Evolutionary conservation across 2,888 invertebrate species (phyloP).

Genomic region (Criorhina ranunculi): DNA sequence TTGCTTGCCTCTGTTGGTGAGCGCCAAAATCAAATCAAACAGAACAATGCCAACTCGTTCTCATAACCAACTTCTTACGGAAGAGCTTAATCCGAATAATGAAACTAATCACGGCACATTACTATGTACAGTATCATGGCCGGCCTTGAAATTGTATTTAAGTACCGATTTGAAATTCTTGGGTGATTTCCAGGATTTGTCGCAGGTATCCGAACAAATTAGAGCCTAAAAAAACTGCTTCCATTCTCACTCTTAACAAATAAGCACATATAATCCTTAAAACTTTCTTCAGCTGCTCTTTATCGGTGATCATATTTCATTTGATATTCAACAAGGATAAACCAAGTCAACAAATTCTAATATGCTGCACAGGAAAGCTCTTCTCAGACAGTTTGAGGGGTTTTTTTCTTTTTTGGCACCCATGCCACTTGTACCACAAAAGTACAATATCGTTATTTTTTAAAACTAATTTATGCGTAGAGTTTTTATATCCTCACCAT

Average conservation of each 20-base stretch:
- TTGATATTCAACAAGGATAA: slow-evolving; percentile 56
- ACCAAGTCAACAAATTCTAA: slow-evolving; percentile 36
- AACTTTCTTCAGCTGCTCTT: slow-evolving; percentile 20
- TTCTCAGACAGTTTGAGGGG: slow-evolving; percentile 20
- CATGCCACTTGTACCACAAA: slow-evolving; percentile 27
- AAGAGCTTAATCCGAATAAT: too few relatives aligned
- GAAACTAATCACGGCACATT: too few relatives aligned
- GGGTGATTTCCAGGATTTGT: too few relatives aligned
- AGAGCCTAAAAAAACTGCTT: not conserved
- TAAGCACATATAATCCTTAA: slow-evolving; percentile 35
- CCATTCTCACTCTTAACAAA: slow-evolving; percentile 11
- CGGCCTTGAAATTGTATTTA: too few relatives aligned
- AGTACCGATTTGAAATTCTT: too few relatives aligned
- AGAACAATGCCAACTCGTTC: too few relatives aligned
- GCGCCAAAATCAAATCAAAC: too few relatives aligned
- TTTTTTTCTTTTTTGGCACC: slow-evolving; percentile 11
- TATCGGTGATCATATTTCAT: slow-evolving; percentile 43
- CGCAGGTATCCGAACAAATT: too few relatives aligned
- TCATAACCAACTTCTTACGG: too few relatives aligned
- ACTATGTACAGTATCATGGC: too few relatives aligned
- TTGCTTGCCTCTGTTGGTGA: too few relatives aligned
- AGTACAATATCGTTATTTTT: slow-evolving; percentile 35
- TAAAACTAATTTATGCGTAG: slow-evolving; percentile 43
- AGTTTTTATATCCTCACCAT: slow-evolving; percentile 44
- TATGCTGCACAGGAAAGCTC: slow-evolving; percentile 20